Conservation (phyloP, 2,888 invertebrate species). For the Strigamia maritima region DNA sequence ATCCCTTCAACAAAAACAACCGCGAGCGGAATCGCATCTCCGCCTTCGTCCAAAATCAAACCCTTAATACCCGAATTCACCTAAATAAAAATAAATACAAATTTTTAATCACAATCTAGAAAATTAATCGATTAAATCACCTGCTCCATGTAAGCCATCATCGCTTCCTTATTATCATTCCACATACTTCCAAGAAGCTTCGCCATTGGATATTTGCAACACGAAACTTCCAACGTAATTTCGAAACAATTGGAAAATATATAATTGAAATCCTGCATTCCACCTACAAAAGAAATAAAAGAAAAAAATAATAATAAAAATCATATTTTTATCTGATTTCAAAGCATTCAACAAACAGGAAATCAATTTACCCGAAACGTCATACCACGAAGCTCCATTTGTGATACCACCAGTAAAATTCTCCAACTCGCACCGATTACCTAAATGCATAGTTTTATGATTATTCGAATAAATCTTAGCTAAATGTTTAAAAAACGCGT, state of each 20-base stretch:
- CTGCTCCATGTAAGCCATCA: constrained; percentile 56
- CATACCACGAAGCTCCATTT: constrained; percentile 91
- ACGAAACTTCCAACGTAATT: constrained; percentile 58
- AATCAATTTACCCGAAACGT: constrained; percentile 63
- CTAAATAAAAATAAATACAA: constrained; percentile 46
- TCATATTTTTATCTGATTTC: neutral
- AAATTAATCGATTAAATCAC: constrained; percentile 47
- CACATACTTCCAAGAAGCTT: constrained; percentile 53
- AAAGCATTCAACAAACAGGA: neutral
- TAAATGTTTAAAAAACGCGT: constrained; percentile 72
- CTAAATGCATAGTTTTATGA: constrained; percentile 71
- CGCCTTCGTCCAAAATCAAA: constrained; percentile 62
- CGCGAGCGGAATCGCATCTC: constrained; percentile 68
- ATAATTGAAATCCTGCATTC: constrained; percentile 61
- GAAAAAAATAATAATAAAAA: constrained; percentile 16
- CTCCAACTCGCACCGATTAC: constrained; percentile 63
- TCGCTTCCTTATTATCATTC: constrained; percentile 55
- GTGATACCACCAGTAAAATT: constrained; percentile 75
- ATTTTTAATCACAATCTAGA: neutral
- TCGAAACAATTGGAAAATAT: constrained; percentile 57
- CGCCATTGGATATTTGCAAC: constrained; percentile 56
- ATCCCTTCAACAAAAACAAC: constrained; percentile 72
- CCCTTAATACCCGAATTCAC: constrained; percentile 55
- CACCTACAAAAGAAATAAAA: constrained; percentile 50
- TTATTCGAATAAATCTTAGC: constrained; percentile 71